Conservation (phyloP, 2,797 vertebrate genomes). For the Tangara arthus region DNA sequence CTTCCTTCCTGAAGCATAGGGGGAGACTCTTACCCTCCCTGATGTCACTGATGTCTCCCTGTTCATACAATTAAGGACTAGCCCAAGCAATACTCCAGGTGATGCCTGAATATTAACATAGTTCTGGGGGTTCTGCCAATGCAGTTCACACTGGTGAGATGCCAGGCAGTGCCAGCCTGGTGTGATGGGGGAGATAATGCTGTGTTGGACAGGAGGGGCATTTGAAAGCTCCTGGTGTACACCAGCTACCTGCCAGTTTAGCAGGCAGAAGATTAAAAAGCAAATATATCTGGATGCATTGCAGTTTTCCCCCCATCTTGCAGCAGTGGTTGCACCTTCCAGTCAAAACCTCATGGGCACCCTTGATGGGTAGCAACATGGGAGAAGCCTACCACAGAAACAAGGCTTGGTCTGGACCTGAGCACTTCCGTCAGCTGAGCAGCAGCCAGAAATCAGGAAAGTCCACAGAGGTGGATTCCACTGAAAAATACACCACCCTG, state of each 20-base stretch:
- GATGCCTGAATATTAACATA: background rate
- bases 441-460: background rate
- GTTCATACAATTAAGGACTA: background rate
- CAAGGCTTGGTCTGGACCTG: background rate
- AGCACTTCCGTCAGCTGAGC: background rate
- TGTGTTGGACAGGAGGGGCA: background rate
- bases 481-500: background rate
- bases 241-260: background rate
- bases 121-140: background rate
- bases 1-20: background rate
- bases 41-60: background rate
- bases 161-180: background rate
- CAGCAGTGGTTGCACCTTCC: background rate
- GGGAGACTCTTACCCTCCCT: background rate
- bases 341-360: background rate
- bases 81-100: background rate
- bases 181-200: rapidly evolving
- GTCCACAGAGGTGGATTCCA: background rate
- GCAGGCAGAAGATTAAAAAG: background rate
- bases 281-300: background rate
- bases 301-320: background rate
- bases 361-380: background rate
- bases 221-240: background rate
- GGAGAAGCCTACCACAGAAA: background rate
- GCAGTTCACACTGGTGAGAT: background rate